Evolutionary conservation across 2,888 invertebrate genomes (phyloP), one percentile per base, ranked within the genome.

Genomic region (Scaptomyza caliginosa): DNA sequence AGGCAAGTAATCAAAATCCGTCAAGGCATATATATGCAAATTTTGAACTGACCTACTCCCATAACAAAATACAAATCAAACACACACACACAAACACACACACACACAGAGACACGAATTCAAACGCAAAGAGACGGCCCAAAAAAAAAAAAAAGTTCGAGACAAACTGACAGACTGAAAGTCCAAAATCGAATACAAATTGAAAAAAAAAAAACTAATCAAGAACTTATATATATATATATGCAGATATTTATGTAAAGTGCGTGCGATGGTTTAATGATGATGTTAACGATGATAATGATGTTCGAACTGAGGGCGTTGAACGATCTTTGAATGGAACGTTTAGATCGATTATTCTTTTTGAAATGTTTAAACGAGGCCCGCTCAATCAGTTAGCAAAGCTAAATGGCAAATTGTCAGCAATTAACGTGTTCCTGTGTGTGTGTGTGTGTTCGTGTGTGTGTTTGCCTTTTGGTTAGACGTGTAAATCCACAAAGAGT

Each of bases 41-140:
- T 89, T 88, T 89, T 79, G 86, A 89, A 84, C 84, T 84, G 84
- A 84, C 84, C 84, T 84, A 84, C 84, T 84, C 84, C 84, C 84
- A 84, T 84, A 86, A 83, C 77, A 86, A 80, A 80, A 75, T 7
- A 67, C 67, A 88, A 86, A 86, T 69, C 67, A 74, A 69, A 57
- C 52, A 69, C 58, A 48, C 72, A 71, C 63, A 40, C 38, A 65
- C 34, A 45, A 51, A 58, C 54, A 71, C 66, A 45, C 68, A 73
- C 65, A 39, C 4, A n/a, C 4, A 48, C 58, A 32, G 50, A 26
- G 6, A 11, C 16, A 24, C 45, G n/a, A 48, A 16, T 16, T 34
- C 4, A 52, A 49, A 45, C 45, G n/a, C 56, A 64, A 48, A 63
- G 51, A 65, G 68, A 51, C 64, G 62, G 59, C 49, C 49, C 57